Evolutionary conservation across 2,113 vertebrate species (phyloP), one percentile per base, ranked within the genome.

Genomic region (Tor tambroides): DNA sequence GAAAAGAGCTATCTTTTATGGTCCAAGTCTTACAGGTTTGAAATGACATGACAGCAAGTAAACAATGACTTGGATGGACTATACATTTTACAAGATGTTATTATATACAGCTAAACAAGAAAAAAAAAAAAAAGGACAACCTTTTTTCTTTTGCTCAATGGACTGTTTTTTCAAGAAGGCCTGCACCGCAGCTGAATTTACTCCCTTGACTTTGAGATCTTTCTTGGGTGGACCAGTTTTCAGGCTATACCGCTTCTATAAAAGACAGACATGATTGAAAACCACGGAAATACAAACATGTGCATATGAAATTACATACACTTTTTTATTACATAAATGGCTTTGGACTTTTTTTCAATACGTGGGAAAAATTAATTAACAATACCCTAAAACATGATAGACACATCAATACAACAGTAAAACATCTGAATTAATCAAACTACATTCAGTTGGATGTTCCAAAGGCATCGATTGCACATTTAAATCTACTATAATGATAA

Each of bases 161-260:
- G 95, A 93, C 89, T 96, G 95, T 80, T 96, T 95, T 75, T 95
- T 96, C 51, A 99, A 94, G 90, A 97, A 97, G 1, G 98, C 98
- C 90, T 97, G 96, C 32, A 99, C 96, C 3, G 98, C 98, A 89
- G 96, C 91, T 23, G 98, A 96, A 26, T 96, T 96, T 2, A 99
- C 98, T 76, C 96, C 96, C 91, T 98, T 99, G 11, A 97, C 95
- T 94, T 92, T 97, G 0, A 96, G 96, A 91, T 97, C 96, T 93
- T 97, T 99, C 90, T 97, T 99, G 2, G 97, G 96, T 85, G 98
- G 98, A 32, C 97, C 98, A 90, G 97, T 94, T 88, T 97, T 96
- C 93, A 99, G 95, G 93, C 98, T 99, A 86, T 99, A 99, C 69
- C 98, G 95, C 93, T 97, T 99, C 95, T 97, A 92, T 80, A 89